A percentile compares a stretch with the other conserved stretches of the same genome.
Evolutionary conservation across 2,888 invertebrate genomes (phyloP).

Genomic region (Ceriagrion tenellum): DNA sequence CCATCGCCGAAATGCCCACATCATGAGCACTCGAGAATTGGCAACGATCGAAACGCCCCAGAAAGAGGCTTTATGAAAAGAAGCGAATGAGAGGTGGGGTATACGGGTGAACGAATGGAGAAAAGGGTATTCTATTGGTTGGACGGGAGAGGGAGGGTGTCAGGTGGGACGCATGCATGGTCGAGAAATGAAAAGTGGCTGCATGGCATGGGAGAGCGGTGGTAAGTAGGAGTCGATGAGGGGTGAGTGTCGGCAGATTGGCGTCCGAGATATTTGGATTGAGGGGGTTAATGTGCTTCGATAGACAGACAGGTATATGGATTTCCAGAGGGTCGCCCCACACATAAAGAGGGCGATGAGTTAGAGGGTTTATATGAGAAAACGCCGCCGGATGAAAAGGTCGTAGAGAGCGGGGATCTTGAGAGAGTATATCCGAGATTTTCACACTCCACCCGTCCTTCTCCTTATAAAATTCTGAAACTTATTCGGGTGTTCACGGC

Average conservation of each 20-base stretch:
- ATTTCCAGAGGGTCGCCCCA: neutral
- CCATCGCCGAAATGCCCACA: too few relatives aligned
- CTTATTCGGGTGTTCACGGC: too few relatives aligned
- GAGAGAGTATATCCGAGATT: too few relatives aligned
- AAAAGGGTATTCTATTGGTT: too few relatives aligned
- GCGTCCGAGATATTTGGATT: neutral
- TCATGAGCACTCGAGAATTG: too few relatives aligned
- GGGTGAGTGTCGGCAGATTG: neutral
- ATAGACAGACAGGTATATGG: neutral
- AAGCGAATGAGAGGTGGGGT: too few relatives aligned
- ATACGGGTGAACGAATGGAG: too few relatives aligned
- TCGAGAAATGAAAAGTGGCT: too few relatives aligned
- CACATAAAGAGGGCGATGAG: neutral
- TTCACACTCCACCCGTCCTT: too few relatives aligned
- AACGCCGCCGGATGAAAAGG: neutral
- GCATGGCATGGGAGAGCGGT: neutral
- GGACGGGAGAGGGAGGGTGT: neutral
- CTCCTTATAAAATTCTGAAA: too few relatives aligned
- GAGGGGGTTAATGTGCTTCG: slow-evolving; percentile 6
- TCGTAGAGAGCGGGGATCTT: neutral
- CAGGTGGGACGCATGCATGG: neutral
- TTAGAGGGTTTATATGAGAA: neutral
- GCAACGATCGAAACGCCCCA: too few relatives aligned
- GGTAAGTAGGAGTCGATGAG: neutral
- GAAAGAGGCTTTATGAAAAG: too few relatives aligned